Percentiles rank a stretch among this genome's conserved stretches.
phyloP scores from a whole-genome alignment of 2,888 invertebrate genomes.

The Eugnorisma glareosa region DNA sequence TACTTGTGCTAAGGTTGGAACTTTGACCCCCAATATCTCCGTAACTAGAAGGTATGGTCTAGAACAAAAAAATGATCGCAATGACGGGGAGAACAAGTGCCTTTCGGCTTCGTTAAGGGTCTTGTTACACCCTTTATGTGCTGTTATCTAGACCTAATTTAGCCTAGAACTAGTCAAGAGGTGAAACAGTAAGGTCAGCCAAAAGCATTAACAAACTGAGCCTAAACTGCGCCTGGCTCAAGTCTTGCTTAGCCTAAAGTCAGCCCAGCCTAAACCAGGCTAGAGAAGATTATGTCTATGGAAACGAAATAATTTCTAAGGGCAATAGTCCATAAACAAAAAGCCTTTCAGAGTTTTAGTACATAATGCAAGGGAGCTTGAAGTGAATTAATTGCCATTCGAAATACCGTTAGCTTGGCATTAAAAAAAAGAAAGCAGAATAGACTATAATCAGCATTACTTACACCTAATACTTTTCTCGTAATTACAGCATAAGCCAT shows the following conservation, averaged over 20 bases:
- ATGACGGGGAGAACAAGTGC: too few relatives aligned
- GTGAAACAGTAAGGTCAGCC: not conserved
- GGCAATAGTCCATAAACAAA: not conserved
- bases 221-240: not conserved
- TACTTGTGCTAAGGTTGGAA: too few relatives aligned
- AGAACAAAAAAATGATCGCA: too few relatives aligned
- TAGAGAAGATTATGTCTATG: not conserved
- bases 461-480: not conserved
- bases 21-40: too few relatives aligned
- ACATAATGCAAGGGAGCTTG: not conserved
- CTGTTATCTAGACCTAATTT: not conserved
- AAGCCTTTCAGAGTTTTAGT: not conserved
- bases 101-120: too few relatives aligned
- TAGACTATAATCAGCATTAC: not conserved
- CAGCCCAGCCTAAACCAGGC: too few relatives aligned
- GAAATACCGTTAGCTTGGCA: not conserved
- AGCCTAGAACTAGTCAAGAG: not conserved
- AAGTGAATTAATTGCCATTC: not conserved
- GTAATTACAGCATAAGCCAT: not conserved
- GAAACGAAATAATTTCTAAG: not conserved
- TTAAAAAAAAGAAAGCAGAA: not conserved
- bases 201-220: not conserved
- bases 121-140: too few relatives aligned
- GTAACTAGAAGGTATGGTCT: too few relatives aligned
- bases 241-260: not conserved